Conservation (phyloP, 2,888 invertebrate species). For the Ellobium chinense region DNA sequence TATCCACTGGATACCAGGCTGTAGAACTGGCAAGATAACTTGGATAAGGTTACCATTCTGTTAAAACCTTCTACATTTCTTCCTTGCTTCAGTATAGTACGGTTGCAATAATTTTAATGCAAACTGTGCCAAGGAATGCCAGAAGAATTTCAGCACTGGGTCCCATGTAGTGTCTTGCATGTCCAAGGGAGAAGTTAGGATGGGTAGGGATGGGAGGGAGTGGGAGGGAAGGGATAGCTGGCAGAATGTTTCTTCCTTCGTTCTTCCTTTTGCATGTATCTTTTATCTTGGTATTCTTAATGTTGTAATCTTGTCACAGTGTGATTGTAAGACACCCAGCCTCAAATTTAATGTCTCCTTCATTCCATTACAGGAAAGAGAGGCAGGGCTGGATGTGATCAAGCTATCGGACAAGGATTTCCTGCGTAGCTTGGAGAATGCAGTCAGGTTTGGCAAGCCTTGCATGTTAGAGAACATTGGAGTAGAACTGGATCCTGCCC, state of each 20-base stretch:
- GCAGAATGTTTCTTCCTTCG: not conserved
- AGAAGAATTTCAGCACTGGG: too few species aligned
- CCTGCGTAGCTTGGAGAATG: conserved; percentile 78
- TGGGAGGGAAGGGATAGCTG: not conserved
- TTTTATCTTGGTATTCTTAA: not conserved
- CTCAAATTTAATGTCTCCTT: not conserved
- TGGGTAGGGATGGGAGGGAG: too few species aligned
- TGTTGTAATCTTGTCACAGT: not conserved
- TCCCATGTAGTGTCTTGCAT: too few species aligned
- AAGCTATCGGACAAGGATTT: conserved; percentile 79
- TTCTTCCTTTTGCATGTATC: not conserved
- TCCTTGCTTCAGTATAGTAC: too few species aligned
- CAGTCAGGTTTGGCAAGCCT: conserved; percentile 79
- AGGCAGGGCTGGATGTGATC: conserved; percentile 78
- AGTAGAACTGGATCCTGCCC: conserved; percentile 78
- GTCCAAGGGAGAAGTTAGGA: too few species aligned
- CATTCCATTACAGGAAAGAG: conserved; percentile 71
- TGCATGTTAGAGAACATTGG: conserved; percentile 79
- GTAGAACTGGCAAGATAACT: too few species aligned
- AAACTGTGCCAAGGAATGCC: too few species aligned
- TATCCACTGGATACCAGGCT: too few species aligned
- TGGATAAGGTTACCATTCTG: too few species aligned
- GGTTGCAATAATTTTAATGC: too few species aligned
- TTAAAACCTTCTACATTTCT: too few species aligned
- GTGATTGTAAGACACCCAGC: too few species aligned